Conservation (phyloP, 1,140 invertebrate genomes). For the Trichonephila clavipes region DNA sequence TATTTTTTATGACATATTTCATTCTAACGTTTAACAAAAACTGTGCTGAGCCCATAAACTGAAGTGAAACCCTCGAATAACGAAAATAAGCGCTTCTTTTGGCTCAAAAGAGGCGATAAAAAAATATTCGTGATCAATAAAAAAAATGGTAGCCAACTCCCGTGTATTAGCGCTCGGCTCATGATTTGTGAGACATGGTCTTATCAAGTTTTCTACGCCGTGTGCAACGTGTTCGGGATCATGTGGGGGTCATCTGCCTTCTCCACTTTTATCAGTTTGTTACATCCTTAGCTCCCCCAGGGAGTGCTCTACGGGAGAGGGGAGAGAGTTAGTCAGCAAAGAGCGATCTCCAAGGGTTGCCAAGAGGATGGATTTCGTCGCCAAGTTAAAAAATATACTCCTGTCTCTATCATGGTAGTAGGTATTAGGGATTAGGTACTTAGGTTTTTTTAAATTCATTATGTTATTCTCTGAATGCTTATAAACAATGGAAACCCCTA, state of each 20-base stretch:
- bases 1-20: too few relatives aligned
- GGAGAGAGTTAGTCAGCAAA: conserved; percentile 57
- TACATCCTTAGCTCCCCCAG: conserved; percentile 66
- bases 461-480: too few relatives aligned
- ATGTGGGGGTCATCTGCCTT: conserved; percentile 69
- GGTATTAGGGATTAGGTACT: too few relatives aligned
- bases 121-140: conserved; percentile 2
- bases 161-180: neutral
- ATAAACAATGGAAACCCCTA: too few relatives aligned
- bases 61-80: neutral
- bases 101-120: neutral
- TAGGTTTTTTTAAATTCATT: too few relatives aligned
- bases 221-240: conserved; percentile 48
- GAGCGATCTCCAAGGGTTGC: conserved; percentile 46
- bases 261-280: conserved; percentile 74
- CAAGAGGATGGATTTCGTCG: neutral
- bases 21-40: too few relatives aligned
- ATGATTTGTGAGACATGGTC: conserved; percentile 56
- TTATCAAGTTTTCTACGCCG: conserved; percentile 65
- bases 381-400: neutral
- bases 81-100: neutral
- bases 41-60: neutral
- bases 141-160: neutral
- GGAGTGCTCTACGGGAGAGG: conserved; percentile 62
- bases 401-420: too few relatives aligned